Evolutionary conservation across 2,113 vertebrate genomes (phyloP).

Genomic region (Bagarius yarrelli): DNA sequence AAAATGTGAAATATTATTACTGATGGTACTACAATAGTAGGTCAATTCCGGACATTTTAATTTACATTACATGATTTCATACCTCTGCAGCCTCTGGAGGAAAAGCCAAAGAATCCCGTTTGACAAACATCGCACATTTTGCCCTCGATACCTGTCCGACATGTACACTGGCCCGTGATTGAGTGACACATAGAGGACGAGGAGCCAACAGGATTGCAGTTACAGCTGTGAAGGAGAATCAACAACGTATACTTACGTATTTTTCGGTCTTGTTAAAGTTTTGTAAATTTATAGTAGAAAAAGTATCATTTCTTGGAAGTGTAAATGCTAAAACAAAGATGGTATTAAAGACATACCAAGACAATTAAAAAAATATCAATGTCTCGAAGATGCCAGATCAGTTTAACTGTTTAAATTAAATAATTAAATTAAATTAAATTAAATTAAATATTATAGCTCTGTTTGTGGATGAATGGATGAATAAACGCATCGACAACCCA

Average conservation of each 20-base stretch:
- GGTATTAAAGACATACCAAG: too few species aligned
- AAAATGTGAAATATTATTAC: conserved; percentile 20
- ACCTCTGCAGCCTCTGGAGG: conserved; percentile 87
- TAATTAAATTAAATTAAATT: neutral
- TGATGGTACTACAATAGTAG: neutral
- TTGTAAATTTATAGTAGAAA: too few species aligned
- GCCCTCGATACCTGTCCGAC: conserved; percentile 78
- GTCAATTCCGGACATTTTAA: neutral
- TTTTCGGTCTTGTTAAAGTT: too few species aligned
- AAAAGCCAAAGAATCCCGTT: conserved; percentile 85
- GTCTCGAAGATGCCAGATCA: too few species aligned
- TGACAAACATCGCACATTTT: conserved; percentile 77
- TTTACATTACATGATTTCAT: conserved; percentile 30
- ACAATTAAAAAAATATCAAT: too few species aligned
- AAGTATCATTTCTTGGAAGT: too few species aligned
- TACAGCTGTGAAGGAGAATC: conserved; percentile 73
- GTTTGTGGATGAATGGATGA: neutral
- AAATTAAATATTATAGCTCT: neutral
- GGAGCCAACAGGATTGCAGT: conserved; percentile 80
- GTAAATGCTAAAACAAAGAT: too few species aligned
- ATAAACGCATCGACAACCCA: conserved; percentile 54
- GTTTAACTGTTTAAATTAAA: too few species aligned
- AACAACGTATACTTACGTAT: too few species aligned
- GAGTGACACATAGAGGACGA: conserved; percentile 71
- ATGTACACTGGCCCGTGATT: conserved; percentile 82